phyloP scores from a whole-genome alignment of 2,888 invertebrate species.

The Hyppa rectilinea region DNA sequence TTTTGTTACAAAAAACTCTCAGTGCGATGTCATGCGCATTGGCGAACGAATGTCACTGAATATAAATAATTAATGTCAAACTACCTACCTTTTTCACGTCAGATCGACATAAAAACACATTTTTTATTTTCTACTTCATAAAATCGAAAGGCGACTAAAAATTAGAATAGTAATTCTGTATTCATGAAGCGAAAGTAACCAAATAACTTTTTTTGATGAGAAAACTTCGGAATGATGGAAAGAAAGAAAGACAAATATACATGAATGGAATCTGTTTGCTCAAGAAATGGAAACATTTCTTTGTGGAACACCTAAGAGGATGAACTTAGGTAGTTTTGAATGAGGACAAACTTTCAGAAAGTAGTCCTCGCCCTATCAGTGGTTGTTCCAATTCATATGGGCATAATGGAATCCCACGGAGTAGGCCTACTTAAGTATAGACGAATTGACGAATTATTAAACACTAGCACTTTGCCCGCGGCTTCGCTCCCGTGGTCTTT shows the following conservation, averaged over 20 bases:
- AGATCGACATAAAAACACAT: conserved; percentile 17
- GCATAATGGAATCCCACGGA: conserved; percentile 26
- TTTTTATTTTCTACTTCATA: conserved; percentile 46
- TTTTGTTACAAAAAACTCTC: background rate
- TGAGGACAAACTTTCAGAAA: conserved; percentile 45
- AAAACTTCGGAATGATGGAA: conserved; percentile 61
- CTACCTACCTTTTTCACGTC: conserved; percentile 18
- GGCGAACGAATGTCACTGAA: conserved; percentile 11
- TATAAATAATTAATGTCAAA: conserved; percentile 27
- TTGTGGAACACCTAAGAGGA: conserved; percentile 36
- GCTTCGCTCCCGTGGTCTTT: too few relatives aligned
- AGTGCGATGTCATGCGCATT: background rate
- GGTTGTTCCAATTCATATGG: conserved; percentile 16
- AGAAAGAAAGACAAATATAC: conserved; percentile 53
- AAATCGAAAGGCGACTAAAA: conserved; percentile 45
- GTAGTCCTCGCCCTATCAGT: conserved; percentile 31
- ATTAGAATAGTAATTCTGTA: conserved; percentile 65
- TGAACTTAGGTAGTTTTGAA: conserved; percentile 54
- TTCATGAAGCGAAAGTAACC: conserved; percentile 57
- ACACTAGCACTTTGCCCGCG: too few relatives aligned
- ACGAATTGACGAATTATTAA: too few relatives aligned
- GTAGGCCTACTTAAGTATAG: background rate
- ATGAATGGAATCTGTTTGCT: conserved; percentile 60
- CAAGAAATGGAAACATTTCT: conserved; percentile 50
- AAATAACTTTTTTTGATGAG: conserved; percentile 68